Percentiles rank a stretch among this genome's conserved stretches.
These are phyloP conservation scores for Sebastes taczanowskii DNA, from an alignment of 2,797 vertebrate species.

Conservation along the genomic window DNA sequence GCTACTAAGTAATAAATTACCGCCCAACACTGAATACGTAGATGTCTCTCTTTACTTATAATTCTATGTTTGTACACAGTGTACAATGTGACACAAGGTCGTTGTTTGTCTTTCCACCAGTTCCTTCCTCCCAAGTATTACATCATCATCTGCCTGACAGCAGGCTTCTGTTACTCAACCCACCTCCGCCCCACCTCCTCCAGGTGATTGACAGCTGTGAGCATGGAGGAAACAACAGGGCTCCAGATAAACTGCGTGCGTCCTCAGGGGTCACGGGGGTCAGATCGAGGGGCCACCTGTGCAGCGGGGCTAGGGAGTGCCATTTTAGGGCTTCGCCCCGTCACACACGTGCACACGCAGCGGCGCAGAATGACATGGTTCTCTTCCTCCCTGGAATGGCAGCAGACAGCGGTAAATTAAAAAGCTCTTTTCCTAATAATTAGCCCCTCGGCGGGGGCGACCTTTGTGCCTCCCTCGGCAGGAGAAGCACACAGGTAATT, in stretches of 20 bases:
- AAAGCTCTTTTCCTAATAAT: constrained; percentile 81
- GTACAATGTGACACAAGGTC: neutral
- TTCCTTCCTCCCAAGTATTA: constrained; percentile 22
- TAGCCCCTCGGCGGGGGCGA: constrained; percentile 72
- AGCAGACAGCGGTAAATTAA: constrained; percentile 80
- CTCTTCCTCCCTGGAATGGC: constrained; percentile 76
- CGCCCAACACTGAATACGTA: neutral
- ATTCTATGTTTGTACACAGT: neutral
- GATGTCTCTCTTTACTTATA: neutral
- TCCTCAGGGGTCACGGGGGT: constrained; percentile 46
- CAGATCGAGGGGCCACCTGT: constrained; percentile 63
- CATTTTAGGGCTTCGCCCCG: constrained; percentile 5
- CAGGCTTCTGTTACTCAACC: constrained; percentile 20
- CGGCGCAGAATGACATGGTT: constrained; percentile 61
- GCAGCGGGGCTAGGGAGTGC: neutral
- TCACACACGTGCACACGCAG: constrained; percentile 22
- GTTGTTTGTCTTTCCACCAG: neutral
- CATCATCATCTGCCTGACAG: constrained; percentile 33
- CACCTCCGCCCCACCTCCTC: neutral
- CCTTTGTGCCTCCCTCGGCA: constrained; percentile 73
- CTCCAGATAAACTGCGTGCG: constrained; percentile 40
- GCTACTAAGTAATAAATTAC: neutral
- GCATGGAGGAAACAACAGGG: constrained; percentile 25
- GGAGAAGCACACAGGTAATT: constrained; percentile 79
- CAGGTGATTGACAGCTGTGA: constrained; percentile 53